These are phyloP conservation scores for Amphiprion ocellaris DNA, from an alignment of 2,113 vertebrate genomes.

Conservation along the genomic window DNA sequence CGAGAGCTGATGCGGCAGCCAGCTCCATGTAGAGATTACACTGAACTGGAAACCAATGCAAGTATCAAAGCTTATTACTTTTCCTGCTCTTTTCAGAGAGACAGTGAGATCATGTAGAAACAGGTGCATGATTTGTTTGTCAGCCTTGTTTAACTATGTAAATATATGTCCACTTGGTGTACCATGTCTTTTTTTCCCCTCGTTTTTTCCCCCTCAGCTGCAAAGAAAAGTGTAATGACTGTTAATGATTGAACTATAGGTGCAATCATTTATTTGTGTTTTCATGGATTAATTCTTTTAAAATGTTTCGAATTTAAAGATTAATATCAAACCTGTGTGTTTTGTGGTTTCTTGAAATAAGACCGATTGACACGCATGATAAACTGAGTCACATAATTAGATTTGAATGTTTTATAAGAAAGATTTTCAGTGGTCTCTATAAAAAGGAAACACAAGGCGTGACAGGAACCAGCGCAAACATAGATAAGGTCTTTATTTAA, in stretches of 20 bases:
- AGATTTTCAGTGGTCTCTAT: background rate
- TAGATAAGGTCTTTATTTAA: slow-evolving; percentile 22
- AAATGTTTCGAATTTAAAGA: background rate
- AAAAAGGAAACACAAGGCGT: slow-evolving; percentile 32
- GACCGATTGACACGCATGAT: background rate
- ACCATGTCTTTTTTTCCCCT: background rate
- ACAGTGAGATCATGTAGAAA: slow-evolving; percentile 47
- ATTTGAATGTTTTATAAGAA: background rate
- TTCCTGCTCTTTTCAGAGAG: slow-evolving; percentile 21
- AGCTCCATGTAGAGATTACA: slow-evolving; percentile 34
- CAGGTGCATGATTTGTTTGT: slow-evolving; percentile 69
- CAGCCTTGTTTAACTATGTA: slow-evolving; percentile 66
- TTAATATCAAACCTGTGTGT: background rate
- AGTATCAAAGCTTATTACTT: slow-evolving; percentile 16
- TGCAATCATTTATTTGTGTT: slow-evolving; percentile 24
- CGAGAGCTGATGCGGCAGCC: slow-evolving; percentile 34
- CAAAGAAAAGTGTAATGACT: background rate
- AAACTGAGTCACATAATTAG: background rate
- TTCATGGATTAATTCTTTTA: background rate
- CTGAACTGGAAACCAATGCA: slow-evolving; percentile 37
- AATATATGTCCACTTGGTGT: slow-evolving; percentile 37
- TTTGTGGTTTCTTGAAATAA: background rate
- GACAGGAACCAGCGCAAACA: slow-evolving; percentile 23
- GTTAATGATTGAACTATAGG: slow-evolving; percentile 45
- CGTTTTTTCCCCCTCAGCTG: background rate